Evolutionary conservation across 2,797 vertebrate species (phyloP), one percentile per base, ranked within the genome.

Genomic region (Bradypodion ventrale): DNA sequence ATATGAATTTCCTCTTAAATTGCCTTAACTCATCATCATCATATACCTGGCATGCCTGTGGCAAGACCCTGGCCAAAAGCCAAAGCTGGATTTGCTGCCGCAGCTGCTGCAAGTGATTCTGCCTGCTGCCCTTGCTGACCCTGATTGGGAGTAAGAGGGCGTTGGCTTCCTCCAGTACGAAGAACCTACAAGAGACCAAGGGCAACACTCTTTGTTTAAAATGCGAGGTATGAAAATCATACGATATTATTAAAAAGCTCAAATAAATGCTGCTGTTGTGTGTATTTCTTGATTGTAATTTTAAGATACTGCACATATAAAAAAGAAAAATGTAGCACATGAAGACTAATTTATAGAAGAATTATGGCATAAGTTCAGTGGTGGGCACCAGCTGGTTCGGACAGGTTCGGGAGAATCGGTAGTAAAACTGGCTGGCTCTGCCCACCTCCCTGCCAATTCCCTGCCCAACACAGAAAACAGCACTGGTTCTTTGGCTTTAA

Each of bases 111-210:
- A 83, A 99, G 95, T 70, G 98, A 98, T 89, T 99, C 98, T 90
- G 95, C 95, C 93, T 99, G 98, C 89, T 99, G 98, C 92, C 98
- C 97, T 90, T 98, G 98, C 87, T 98, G 98, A 59, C 98, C 95
- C 95, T 99, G 98, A 27, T 92, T 98, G 15, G 98, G 98, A 83
- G 98, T 99, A 59, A 99, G 97, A 8, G 98, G 98, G 87, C 98
- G 97, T 95, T 99, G 98, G 95, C 96, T 97, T 92, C 88, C 94
- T 94, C 98, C 98, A 91, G 97, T 96, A 81, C 98, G 97, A 94
- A 99, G 97, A 94, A 99, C 98, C 98, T 99, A 93, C 12, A 92
- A 89, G 88, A 89, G 79, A 90, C 63, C 92, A 19, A 85, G 3
- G 75, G 56, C 0, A 4, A 92, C 65, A 89, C 0, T 3, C 6